Evolutionary conservation across 2,113 vertebrate species (phyloP).

Genomic region (Pyrgilauda ruficollis): DNA sequence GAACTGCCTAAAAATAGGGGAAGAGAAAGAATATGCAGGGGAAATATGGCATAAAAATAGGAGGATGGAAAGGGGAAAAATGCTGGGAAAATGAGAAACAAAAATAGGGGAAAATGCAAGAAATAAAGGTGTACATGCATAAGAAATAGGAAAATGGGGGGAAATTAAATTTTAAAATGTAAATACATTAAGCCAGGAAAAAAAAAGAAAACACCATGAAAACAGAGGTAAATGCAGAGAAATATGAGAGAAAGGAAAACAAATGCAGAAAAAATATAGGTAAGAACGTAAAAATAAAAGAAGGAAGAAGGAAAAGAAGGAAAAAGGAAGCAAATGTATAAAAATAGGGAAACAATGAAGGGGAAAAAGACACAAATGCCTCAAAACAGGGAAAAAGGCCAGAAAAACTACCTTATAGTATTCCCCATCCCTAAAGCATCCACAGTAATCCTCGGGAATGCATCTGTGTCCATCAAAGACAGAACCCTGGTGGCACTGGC

Average conservation of each 20-base stretch:
- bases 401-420: constrained; percentile 58
- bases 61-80: neutral
- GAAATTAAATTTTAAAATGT: neutral
- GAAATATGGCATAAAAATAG: neutral
- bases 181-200: neutral
- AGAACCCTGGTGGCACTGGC: constrained; percentile 73
- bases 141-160: neutral
- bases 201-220: neutral
- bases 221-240: neutral
- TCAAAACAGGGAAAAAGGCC: neutral
- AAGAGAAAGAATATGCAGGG: neutral
- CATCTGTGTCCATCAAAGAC: constrained; percentile 71
- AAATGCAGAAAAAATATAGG: neutral
- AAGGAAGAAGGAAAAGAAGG: neutral
- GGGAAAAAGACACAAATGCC: neutral
- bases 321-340: neutral
- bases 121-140: neutral
- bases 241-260: neutral
- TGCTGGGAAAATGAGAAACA: neutral
- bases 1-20: neutral
- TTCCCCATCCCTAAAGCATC: constrained; percentile 74
- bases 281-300: neutral
- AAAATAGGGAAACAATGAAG: neutral
- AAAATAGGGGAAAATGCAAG: neutral
- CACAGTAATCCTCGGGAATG: constrained; percentile 65